Percentiles rank a stretch among this genome's conserved stretches.
phyloP scores from a whole-genome alignment of 2,797 vertebrate species.

The Malacoraja senta region DNA sequence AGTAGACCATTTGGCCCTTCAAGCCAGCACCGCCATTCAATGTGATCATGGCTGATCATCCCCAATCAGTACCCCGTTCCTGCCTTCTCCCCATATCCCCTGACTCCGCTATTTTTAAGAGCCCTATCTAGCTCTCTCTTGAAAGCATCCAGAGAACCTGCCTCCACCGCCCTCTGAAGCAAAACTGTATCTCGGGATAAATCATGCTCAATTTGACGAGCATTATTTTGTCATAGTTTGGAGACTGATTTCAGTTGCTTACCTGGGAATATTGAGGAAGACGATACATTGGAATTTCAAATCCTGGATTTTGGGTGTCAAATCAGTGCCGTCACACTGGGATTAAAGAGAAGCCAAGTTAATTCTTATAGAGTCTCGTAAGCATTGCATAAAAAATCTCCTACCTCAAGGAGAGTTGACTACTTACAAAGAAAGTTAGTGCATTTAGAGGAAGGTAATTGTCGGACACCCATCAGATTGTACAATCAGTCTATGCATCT shows the following conservation, averaged over 20 bases:
- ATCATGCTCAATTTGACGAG: not conserved
- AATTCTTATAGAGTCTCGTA: not conserved
- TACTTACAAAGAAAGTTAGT: not conserved
- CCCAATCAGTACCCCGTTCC: too few relatives aligned
- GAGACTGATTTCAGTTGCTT: constrained; percentile 43
- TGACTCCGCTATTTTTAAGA: too few relatives aligned
- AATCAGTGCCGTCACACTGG: constrained; percentile 94
- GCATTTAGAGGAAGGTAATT: not conserved
- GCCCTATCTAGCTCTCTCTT: too few relatives aligned
- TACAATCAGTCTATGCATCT: not conserved
- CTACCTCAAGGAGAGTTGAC: not conserved
- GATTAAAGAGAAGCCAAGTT: constrained; percentile 39
- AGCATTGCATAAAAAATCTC: not conserved
- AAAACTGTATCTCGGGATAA: not conserved
- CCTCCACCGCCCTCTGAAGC: too few relatives aligned
- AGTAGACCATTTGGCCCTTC: too few relatives aligned
- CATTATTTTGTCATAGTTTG: not conserved
- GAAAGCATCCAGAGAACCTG: too few relatives aligned
- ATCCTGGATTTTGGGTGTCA: constrained; percentile 97
- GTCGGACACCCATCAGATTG: not conserved
- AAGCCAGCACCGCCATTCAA: too few relatives aligned
- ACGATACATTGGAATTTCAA: constrained; percentile 98
- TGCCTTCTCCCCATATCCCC: too few relatives aligned
- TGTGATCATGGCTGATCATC: too few relatives aligned
- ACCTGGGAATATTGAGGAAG: constrained; percentile 99